Conservation (phyloP, 2,888 invertebrate genomes). For the Hymenopus coronatus region DNA sequence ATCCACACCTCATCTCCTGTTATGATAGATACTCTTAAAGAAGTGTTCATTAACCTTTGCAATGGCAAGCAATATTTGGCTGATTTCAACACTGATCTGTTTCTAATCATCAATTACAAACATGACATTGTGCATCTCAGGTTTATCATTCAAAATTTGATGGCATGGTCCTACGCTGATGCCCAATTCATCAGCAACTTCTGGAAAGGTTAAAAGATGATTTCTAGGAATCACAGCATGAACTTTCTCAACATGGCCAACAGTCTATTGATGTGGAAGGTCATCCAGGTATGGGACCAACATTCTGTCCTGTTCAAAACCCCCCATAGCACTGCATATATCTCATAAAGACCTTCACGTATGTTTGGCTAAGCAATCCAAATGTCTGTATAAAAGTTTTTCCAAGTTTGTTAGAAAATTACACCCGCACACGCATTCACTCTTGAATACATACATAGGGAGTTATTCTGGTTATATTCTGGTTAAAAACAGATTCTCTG, state of each 20-base stretch:
- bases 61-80: neutral
- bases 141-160: too few relatives aligned
- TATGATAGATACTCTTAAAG: neutral
- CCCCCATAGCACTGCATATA: too few relatives aligned
- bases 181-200: neutral
- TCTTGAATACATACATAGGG: too few relatives aligned
- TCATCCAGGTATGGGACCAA: neutral
- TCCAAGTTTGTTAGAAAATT: neutral
- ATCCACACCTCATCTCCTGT: neutral
- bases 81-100: neutral
- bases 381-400: neutral
- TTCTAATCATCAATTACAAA: neutral
- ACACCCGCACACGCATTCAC: neutral
- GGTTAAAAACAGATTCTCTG: too few relatives aligned
- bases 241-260: neutral
- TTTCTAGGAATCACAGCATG: neutral
- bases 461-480: too few relatives aligned
- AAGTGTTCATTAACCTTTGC: neutral
- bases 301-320: neutral
- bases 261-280: neutral
- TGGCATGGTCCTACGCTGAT: neutral
- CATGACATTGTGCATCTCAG: neutral
- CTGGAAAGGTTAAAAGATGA: neutral
- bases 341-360: neutral
- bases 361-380: neutral